Base-by-base conservation (phyloP, 2,113 vertebrate genomes). In the Rhipidura dahli region DNA sequence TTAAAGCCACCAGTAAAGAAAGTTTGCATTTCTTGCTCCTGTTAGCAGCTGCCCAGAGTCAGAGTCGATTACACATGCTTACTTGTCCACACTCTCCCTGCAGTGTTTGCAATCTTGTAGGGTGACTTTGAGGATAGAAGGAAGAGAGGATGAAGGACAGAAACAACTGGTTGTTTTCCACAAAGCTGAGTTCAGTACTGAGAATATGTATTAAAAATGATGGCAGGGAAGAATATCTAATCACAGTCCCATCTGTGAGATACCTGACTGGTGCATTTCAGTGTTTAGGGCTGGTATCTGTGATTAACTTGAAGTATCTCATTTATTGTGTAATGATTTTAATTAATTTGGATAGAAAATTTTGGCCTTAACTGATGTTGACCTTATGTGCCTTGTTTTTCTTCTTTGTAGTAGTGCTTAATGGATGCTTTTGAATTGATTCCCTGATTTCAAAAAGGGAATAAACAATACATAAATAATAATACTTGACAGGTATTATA, bases 1-100 rank as follows among this genome's bases (percentile, higher is more conserved):
- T 28, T 47, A n/a, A 68, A 68, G n/a, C 30, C 35, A 30, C 33
- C 28, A 64, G 60, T 53, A 72, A 49, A 69, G 45, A 44, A 61
- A 65, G 18, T 69, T 84, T 5, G 2, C 4, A 7, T 83, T 92
- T 49, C 51, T 93, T 31, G 9, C 11, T 39, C 13, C 4, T 0
- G 0, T 80, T 75, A 51, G 39, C 28, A 70, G 2, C 49, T 72
- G 49, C 69, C 51, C 4, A 15, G 35, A 80, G 35, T 76, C 70
- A 19, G n/a, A 76, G 37, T 39, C 0, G 0, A 50, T 79, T 56
- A 33, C 16, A 7, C 12, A 2, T 0, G 2, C 27, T 63, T 53
- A 39, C 26, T 57, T 40, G n/a, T 31, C 31, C 40, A 24, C 23
- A 3, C 7, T 47, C n/a, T 76, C 22, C 12, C 17, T 50, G 31